Evolutionary conservation across 2,113 vertebrate genomes (phyloP), one percentile per base, ranked within the genome.

Genomic region (Micronycteris hirsuta): DNA sequence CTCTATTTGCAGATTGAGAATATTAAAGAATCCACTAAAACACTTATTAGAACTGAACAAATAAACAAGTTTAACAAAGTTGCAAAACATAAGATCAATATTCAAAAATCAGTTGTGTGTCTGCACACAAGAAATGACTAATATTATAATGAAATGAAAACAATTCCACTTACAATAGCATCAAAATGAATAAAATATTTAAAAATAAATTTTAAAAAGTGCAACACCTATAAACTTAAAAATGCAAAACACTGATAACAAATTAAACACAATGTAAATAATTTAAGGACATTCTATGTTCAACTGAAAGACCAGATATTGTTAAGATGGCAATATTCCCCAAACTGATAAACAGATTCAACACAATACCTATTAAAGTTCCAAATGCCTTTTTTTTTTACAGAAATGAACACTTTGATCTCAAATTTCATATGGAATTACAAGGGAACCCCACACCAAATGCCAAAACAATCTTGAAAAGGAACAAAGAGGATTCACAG

Each of bases 341-440:
- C 47, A 76, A 68, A 67, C 7, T 86, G 22, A 76, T 56, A 1
- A 74, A 56, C 14, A 56, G 24, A 67, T 65, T 47, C 56, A 92
- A 81, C 5, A 33, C 41, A 74, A 65, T 41, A 19, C 20, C 67
- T 80, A 41, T n/a, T n/a, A 82, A 74, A 93, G 58, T 77, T 84
- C 38, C 36, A 93, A 74, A 36, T 43, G 16, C 26, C 20, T 43
- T n/a, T 93, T 61, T 54, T 61, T 28, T 61, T 93, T 43, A 43
- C 11, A 71, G 33, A 89, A 77, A 92, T 61, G 43, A 43, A 77
- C 5, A 67, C 41, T 54, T 0, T 58, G 4, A 84, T 43, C 58
- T 76, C 58, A 83, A 80, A 93, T 78, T 63, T 85, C 85, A 77
- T 58, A 58, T n/a, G 47, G 49, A 94, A 88, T 88, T 76, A 58